These are phyloP conservation scores for Coelinius sp. DNA, from an alignment of 2,888 invertebrate species.

Conservation along the genomic window DNA sequence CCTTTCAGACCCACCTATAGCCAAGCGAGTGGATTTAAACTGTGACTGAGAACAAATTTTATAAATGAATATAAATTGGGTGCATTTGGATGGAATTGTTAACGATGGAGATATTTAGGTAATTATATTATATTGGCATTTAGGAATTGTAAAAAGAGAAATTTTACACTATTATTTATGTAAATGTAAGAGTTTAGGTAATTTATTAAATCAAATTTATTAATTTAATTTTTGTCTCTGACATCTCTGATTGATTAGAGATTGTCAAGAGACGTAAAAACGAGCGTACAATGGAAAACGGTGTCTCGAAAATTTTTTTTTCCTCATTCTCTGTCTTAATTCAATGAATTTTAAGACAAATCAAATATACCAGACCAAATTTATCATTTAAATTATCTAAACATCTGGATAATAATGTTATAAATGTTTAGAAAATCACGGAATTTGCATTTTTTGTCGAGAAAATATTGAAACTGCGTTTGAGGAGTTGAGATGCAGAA, in stretches of 20 bases:
- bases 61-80: slow-evolving; percentile 1
- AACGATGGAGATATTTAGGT: slow-evolving; percentile 10
- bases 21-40: slow-evolving; percentile 32
- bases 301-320: neutral
- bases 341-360: neutral
- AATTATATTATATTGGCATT: neutral
- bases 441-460: slow-evolving; percentile 39
- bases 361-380: neutral
- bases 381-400: neutral
- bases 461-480: neutral
- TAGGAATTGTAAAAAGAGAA: neutral
- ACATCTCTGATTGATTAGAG: neutral
- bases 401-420: neutral
- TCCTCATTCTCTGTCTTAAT: neutral
- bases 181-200: slow-evolving; percentile 17
- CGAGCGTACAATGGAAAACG: slow-evolving; percentile 18
- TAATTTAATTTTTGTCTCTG: neutral
- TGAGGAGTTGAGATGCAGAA: slow-evolving; percentile 16
- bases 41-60: slow-evolving; percentile 26
- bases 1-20: slow-evolving; percentile 69
- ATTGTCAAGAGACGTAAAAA: neutral
- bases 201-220: neutral
- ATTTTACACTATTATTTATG: slow-evolving; percentile 4
- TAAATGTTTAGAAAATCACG: slow-evolving; percentile 38
- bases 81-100: neutral